Evolutionary conservation across 2,113 vertebrate genomes (phyloP).

Genomic region (Chaetodon auriga): DNA sequence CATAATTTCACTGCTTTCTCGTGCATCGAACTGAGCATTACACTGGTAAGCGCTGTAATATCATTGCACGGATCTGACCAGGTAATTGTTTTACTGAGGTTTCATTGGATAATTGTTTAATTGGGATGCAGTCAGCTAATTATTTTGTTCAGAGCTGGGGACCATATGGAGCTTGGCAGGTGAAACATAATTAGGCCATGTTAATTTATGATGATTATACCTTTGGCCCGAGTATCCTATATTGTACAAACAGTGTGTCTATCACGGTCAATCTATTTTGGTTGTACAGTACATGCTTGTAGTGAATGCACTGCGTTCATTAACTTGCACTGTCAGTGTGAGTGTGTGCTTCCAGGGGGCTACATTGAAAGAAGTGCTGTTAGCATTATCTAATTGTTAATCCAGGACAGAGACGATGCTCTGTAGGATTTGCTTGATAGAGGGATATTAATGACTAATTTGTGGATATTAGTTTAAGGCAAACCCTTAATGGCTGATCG

Average conservation of each 20-base stretch:
- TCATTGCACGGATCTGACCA: conserved; percentile 37
- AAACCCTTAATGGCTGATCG: conserved; percentile 42
- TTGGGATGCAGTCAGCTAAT: conserved; percentile 64
- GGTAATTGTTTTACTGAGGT: conserved; percentile 62
- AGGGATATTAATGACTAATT: conserved; percentile 56
- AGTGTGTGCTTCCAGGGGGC: conserved; percentile 15
- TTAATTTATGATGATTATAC: conserved; percentile 69
- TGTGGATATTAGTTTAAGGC: conserved; percentile 45
- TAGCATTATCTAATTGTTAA: conserved; percentile 55
- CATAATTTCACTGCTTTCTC: background rate
- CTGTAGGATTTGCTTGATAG: conserved; percentile 45
- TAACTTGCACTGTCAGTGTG: conserved; percentile 8
- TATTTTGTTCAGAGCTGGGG: conserved; percentile 58
- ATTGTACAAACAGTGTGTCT: conserved; percentile 43
- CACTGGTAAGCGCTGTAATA: background rate
- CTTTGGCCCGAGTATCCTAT: conserved; percentile 17
- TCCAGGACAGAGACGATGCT: conserved; percentile 22
- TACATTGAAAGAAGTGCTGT: conserved; percentile 31
- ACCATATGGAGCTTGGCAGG: conserved; percentile 73
- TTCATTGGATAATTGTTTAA: conserved; percentile 73
- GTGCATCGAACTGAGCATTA: conserved; percentile 2
- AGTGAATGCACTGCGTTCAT: conserved; percentile 39
- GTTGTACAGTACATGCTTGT: conserved; percentile 29
- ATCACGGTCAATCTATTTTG: conserved; percentile 34
- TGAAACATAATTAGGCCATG: conserved; percentile 69